phyloP scores from a whole-genome alignment of 2,113 vertebrate genomes.

The Nannobrachium achirus region DNA sequence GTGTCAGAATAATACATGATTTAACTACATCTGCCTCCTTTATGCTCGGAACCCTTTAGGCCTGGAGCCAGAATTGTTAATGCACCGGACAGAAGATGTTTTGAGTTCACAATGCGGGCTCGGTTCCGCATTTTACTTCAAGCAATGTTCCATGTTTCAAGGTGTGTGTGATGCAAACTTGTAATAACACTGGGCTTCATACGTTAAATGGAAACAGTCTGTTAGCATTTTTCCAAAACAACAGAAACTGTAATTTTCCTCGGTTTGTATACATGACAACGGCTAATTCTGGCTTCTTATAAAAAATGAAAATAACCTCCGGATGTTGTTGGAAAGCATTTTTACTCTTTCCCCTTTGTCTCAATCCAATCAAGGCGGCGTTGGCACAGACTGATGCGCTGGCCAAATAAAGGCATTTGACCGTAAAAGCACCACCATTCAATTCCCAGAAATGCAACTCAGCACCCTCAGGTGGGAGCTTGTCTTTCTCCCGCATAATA shows the following conservation, averaged over 20 bases:
- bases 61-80: constrained; percentile 23
- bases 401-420: constrained; percentile 23
- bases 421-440: constrained; percentile 21
- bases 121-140: constrained; percentile 1
- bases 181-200: constrained; percentile 7
- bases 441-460: constrained; percentile 34
- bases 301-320: constrained; percentile 17
- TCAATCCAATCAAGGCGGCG: neutral
- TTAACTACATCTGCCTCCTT: constrained; percentile 55
- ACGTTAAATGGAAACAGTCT: neutral
- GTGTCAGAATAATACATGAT: constrained; percentile 27
- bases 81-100: neutral
- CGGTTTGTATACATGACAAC: neutral
- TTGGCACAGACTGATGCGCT: constrained; percentile 26
- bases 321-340: constrained; percentile 2
- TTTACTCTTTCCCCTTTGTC: neutral
- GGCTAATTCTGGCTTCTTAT: neutral
- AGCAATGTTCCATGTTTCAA: neutral
- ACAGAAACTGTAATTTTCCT: neutral
- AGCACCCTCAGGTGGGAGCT: constrained; percentile 56
- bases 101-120: neutral
- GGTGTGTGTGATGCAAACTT: constrained; percentile 3
- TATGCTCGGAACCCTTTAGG: constrained; percentile 7
- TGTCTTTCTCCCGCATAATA: constrained; percentile 25
- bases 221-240: neutral